phyloP scores from a whole-genome alignment of 1,140 invertebrate species.

The Gryon sp. region DNA sequence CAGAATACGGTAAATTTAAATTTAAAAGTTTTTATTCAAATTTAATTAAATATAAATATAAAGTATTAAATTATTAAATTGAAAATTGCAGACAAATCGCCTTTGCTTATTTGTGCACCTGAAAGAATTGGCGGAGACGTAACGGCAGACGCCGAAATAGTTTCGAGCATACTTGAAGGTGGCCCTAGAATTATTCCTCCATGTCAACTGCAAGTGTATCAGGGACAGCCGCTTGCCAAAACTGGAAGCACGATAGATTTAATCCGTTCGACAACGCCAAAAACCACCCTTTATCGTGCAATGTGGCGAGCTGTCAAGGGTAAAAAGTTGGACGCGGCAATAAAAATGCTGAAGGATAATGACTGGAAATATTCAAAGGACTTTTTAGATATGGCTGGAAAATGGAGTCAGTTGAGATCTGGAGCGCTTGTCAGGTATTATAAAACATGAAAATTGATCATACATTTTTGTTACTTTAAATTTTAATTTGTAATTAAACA shows the following conservation, averaged over 20 bases:
- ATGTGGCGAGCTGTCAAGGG: constrained; percentile 82
- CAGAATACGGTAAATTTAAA: constrained; percentile 89
- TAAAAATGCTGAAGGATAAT: constrained; percentile 87
- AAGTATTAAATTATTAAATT: too few species aligned
- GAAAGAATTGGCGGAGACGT: constrained; percentile 72
- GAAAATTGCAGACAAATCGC: constrained; percentile 84
- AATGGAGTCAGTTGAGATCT: constrained; percentile 88
- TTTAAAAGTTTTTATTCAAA: background rate
- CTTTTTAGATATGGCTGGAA: constrained; percentile 86
- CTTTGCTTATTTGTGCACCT: constrained; percentile 84
- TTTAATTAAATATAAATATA: constrained; percentile 33
- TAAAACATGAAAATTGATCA: too few species aligned
- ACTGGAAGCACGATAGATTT: constrained; percentile 57
- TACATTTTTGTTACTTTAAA: too few species aligned
- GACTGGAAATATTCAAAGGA: constrained; percentile 81
- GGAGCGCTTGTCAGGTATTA: constrained; percentile 84
- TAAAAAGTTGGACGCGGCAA: constrained; percentile 86
- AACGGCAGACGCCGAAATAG: constrained; percentile 72
- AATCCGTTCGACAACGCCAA: constrained; percentile 37
- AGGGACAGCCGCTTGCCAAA: constrained; percentile 72
- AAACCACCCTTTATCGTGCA: constrained; percentile 70
- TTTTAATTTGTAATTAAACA: constrained; percentile 10
- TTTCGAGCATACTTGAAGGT: constrained; percentile 69
- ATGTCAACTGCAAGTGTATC: constrained; percentile 73
- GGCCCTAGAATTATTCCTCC: constrained; percentile 73